These are phyloP conservation scores for Lissocephala sabroskyi DNA, from an alignment of 2,888 invertebrate genomes.

Conservation along the genomic window DNA sequence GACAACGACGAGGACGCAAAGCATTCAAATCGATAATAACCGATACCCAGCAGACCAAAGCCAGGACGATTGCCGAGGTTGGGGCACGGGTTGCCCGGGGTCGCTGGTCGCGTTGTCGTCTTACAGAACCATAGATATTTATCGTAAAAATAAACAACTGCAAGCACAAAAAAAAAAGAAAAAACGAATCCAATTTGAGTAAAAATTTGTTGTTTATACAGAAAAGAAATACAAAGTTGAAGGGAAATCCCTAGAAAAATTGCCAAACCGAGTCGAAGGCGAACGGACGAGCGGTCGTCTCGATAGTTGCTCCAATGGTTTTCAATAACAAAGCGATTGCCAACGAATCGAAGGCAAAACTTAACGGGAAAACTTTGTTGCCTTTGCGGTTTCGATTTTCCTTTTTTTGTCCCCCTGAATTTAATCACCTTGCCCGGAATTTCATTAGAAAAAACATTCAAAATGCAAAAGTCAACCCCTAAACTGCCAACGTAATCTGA, in stretches of 20 bases:
- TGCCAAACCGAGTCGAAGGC: background rate
- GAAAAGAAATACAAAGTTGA: slow-evolving; percentile 3
- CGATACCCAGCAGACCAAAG: too few relatives aligned
- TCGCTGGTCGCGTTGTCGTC: background rate
- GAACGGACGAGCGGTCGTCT: background rate
- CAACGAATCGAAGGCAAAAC: background rate
- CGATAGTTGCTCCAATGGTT: slow-evolving; percentile 1
- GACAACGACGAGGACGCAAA: too few relatives aligned
- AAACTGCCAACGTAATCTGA: background rate
- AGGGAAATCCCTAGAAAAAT: background rate
- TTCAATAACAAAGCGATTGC: background rate
- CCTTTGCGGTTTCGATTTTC: too few relatives aligned
- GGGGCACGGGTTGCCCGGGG: too few relatives aligned
- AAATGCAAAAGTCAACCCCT: background rate
- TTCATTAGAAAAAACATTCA: background rate
- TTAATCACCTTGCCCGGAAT: background rate
- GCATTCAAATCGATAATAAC: slow-evolving; percentile 31
- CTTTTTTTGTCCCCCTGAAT: too few relatives aligned
- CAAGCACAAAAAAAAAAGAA: slow-evolving; percentile 14
- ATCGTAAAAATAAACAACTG: slow-evolving; percentile 30
- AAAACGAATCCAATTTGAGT: slow-evolving; percentile 35
- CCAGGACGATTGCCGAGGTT: too few relatives aligned
- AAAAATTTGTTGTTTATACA: slow-evolving; percentile 18
- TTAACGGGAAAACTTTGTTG: too few relatives aligned
- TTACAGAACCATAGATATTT: slow-evolving; percentile 15